Evolutionary conservation across 2,888 invertebrate species (phyloP), one percentile per base, ranked within the genome.

Genomic region (Sphaerophoria taeniata): DNA sequence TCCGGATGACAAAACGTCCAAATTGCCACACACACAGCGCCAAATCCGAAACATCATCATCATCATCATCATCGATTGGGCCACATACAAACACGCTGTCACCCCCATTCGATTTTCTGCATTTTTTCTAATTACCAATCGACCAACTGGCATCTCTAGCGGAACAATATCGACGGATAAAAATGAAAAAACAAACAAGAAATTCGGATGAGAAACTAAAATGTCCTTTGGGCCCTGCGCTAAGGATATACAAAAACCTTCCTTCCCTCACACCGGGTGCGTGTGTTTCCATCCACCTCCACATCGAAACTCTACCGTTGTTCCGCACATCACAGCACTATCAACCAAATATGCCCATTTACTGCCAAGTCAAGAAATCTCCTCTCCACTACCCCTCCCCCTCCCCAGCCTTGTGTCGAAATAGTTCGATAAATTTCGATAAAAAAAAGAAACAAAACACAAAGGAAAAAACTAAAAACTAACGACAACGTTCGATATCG

Each of bases 41-140:
- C 45, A 61, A 67, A 7, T 34, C 14, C 9, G 39, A 58, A 60
- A 56, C n/a, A n/a, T n/a, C n/a, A n/a, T n/a, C n/a, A n/a, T n/a
- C n/a, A n/a, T n/a, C n/a, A n/a, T n/a, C n/a, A n/a, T n/a, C 79
- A 84, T 79, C 84, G 75, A 84, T 72, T 79, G 84, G 71, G 80
- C 63, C 70, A 4, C 49, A 6, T 51, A 5, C 60, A n/a, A 33
- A 45, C 33, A 16, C 34, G 11, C n/a, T 6, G 33, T 70, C 79
- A 67, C 60, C 74, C 72, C 39, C 56, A 24, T 70, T 69, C 39
- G 45, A n/a, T 34, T 34, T 53, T 53, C 24, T 47, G 49, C 12
- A 47, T 63, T 67, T 76, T 81, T 85, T 85, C 81, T 85, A 85
- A 85, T 85, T 85, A 85, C 85, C 81, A 85, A 81, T 85, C 85